phyloP scores from a whole-genome alignment of 2,797 vertebrate species.

The Apogon hyalosoma region DNA sequence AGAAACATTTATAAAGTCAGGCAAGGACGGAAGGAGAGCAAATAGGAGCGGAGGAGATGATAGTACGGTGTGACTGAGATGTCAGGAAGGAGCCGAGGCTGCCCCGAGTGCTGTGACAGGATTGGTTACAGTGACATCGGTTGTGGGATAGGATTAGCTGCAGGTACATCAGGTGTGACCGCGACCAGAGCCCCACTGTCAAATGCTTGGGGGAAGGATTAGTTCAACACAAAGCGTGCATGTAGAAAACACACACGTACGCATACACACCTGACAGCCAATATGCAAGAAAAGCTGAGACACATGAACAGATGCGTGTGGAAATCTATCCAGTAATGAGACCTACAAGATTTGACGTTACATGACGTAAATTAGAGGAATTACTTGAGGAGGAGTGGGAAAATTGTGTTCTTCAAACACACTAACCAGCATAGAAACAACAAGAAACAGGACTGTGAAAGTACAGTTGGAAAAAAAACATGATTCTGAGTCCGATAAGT shows the following conservation, averaged over 20 bases:
- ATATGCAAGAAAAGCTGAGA: slow-evolving; percentile 25
- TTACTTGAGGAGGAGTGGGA: slow-evolving; percentile 14
- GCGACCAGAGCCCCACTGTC: slow-evolving; percentile 65
- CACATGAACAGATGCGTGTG: not conserved
- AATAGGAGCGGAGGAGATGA: slow-evolving; percentile 42
- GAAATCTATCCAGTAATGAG: not conserved
- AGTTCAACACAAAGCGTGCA: slow-evolving; percentile 44
- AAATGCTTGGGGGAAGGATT: slow-evolving; percentile 65
- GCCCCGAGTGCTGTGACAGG: slow-evolving; percentile 71
- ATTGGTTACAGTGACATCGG: slow-evolving; percentile 77
- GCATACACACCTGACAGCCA: slow-evolving; percentile 11
- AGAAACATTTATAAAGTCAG: slow-evolving; percentile 48
- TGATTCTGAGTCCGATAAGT: too few relatives aligned
- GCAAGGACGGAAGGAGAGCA: slow-evolving; percentile 31
- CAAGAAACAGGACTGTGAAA: too few relatives aligned
- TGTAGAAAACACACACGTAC: slow-evolving; percentile 34
- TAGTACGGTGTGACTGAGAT: slow-evolving; percentile 72
- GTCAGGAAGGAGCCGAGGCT: slow-evolving; percentile 64
- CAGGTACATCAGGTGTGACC: slow-evolving; percentile 82
- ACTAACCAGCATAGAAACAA: too few relatives aligned
- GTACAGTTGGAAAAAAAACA: too few relatives aligned
- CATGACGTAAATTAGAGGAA: slow-evolving; percentile 21
- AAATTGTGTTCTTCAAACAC: not conserved
- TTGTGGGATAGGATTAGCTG: slow-evolving; percentile 80
- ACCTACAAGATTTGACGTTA: slow-evolving; percentile 10